phyloP scores from a whole-genome alignment of 1,140 invertebrate genomes.

The Drosophila bipectinata region DNA sequence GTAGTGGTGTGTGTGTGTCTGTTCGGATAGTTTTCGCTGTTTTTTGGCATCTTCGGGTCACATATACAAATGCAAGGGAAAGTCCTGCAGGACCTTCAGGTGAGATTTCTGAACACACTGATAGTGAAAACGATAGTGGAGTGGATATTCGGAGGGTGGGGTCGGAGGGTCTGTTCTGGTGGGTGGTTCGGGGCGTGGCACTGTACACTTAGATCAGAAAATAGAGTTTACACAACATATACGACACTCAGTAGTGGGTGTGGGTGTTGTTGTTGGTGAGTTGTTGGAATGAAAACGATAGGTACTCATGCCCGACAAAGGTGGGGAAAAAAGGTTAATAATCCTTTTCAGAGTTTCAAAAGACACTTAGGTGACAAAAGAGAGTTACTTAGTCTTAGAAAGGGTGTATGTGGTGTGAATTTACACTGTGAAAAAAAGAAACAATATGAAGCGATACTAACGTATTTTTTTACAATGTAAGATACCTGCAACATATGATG shows the following conservation, averaged over 20 bases:
- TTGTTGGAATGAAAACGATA: conserved; percentile 47
- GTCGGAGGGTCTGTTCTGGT: neutral
- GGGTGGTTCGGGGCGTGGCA: conserved; percentile 21
- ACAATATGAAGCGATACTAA: conserved; percentile 83
- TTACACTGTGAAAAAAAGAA: conserved; percentile 62
- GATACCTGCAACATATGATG: conserved; percentile 83
- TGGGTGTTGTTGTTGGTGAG: conserved; percentile 22
- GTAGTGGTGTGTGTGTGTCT: conserved; percentile 34
- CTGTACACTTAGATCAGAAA: conserved; percentile 64
- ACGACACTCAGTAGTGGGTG: conserved; percentile 55
- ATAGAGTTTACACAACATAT: conserved; percentile 57
- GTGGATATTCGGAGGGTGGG: conserved; percentile 19
- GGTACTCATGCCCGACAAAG: conserved; percentile 59
- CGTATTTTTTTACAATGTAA: conserved; percentile 84
- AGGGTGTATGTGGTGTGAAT: conserved; percentile 25
- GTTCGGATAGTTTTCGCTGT: conserved; percentile 41
- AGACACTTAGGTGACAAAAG: conserved; percentile 33
- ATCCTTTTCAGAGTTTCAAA: conserved; percentile 40
- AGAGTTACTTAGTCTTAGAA: conserved; percentile 21
- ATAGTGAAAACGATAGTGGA: conserved; percentile 41
- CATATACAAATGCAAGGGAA: conserved; percentile 37
- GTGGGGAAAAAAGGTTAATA: conserved; percentile 10
- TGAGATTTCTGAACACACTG: conserved; percentile 24
- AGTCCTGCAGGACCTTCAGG: conserved; percentile 24
- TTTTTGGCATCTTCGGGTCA: conserved; percentile 34